These are phyloP conservation scores for Leiothrix lutea DNA, from an alignment of 2,113 vertebrate species.

Conservation along the genomic window DNA sequence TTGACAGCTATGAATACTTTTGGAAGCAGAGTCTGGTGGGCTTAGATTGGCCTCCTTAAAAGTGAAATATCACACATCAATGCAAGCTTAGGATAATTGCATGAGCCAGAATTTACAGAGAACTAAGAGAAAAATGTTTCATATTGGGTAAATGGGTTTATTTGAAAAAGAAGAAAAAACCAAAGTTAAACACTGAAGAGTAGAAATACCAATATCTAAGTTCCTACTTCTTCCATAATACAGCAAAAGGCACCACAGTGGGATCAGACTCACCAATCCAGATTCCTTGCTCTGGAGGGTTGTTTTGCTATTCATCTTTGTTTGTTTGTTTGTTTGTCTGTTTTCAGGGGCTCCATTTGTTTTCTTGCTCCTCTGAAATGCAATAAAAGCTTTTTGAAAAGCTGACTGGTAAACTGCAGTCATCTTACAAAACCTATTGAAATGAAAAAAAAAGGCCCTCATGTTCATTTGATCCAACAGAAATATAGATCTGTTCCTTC, in stretches of 20 bases:
- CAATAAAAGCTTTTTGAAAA: not conserved
- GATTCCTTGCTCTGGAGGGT: not conserved
- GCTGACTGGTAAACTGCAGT: not conserved
- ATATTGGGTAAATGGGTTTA: not conserved
- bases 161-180: not conserved
- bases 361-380: not conserved
- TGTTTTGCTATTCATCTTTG: not conserved
- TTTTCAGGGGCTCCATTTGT: not conserved
- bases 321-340: not conserved
- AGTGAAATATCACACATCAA: not conserved
- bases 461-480: not conserved
- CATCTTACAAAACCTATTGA: not conserved
- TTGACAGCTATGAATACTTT: slow-evolving; percentile 15
- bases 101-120: not conserved
- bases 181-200: not conserved
- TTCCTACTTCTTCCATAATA: not conserved
- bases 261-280: not conserved
- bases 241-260: not conserved
- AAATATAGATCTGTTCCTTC: not conserved
- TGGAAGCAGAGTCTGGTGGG: not conserved
- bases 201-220: not conserved
- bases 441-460: not conserved
- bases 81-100: not conserved
- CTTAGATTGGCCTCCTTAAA: not conserved
- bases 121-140: not conserved